phyloP scores from a whole-genome alignment of 37 sponge, comb jelly and placozoan genomes.

The Dysidea cf. avara region DNA sequence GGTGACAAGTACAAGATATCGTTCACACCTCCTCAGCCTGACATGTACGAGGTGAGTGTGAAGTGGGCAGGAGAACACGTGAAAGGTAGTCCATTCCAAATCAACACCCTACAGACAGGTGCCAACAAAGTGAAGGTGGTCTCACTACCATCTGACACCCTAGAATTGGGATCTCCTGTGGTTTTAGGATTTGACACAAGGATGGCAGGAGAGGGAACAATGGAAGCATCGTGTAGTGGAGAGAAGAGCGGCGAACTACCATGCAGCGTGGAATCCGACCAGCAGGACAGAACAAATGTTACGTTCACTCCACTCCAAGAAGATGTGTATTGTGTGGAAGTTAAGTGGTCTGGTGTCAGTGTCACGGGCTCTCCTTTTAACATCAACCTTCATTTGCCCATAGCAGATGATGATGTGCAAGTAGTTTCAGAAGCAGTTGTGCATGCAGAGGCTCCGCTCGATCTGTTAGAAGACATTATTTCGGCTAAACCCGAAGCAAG shows the following conservation, averaged over 20 bases:
- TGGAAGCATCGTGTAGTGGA: slow-evolving; percentile 33
- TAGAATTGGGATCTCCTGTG: slow-evolving; percentile 9
- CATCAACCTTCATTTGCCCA: slow-evolving; percentile 6
- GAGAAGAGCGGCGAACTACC: slow-evolving; percentile 42
- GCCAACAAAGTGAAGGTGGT: slow-evolving; percentile 35
- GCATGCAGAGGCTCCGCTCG: too few relatives aligned
- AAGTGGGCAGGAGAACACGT: slow-evolving; percentile 12
- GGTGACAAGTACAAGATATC: slow-evolving; percentile 19
- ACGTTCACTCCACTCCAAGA: slow-evolving; percentile 40
- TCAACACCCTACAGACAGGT: slow-evolving; percentile 40
- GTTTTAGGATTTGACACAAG: slow-evolving; percentile 24
- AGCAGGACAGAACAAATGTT: slow-evolving; percentile 4
- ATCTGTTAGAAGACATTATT: too few relatives aligned
- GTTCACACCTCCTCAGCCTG: slow-evolving; percentile 44
- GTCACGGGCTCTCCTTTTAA: slow-evolving; percentile 29
- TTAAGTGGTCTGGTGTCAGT: slow-evolving; percentile 22
- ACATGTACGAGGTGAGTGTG: slow-evolving; percentile 46
- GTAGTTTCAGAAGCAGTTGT: too few relatives aligned
- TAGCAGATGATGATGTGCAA: too few relatives aligned
- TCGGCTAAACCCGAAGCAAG: background rate
- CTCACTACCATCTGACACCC: background rate
- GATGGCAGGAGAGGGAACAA: background rate
- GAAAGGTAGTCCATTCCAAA: slow-evolving; percentile 29
- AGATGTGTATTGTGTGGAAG: slow-evolving; percentile 44
- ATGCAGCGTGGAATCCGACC: background rate